Base-by-base conservation (phyloP, 2,888 invertebrate species). In the Aleiodes alternator region DNA sequence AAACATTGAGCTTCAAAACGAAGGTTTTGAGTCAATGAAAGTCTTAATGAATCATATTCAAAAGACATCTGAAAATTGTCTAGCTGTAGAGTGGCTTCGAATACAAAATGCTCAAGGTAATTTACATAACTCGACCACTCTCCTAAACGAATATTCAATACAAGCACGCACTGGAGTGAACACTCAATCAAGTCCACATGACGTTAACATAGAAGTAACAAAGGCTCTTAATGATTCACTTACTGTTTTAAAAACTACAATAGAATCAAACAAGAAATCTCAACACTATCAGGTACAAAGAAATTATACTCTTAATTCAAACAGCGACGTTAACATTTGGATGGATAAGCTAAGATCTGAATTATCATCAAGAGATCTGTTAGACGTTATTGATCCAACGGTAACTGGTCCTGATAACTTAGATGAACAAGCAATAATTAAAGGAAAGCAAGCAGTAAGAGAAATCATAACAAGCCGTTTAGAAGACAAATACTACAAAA, bases 401-500 rank as follows among this genome's bases (percentile, higher is more conserved):
- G 34, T 73, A 7, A 43, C 53, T 12, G 66, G 53, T 69, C 69
- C 69, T n/a, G 29, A 51, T 29, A 69, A 77, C 23, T 31, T 76
- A 23, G 68, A 69, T 12, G 59, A 31, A 50, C 31, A 23, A 16
- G 53, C 57, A n/a, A 53, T 68, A 6, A 23, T 64, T 0, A 71
- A 75, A 38, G 74, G 78, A 72, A 76, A 75, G 31, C 70, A 48
- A 57, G 9, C 71, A 8, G 75, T 79, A 31, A 74, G 72, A 76
- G 77, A 76, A 53, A 80, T 79, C n/a, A 79, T 80, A 5, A 80
- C 78, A 0, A 79, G 72, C 73, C 75, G 71, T 55, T 29, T 80
- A 70, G 80, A 80, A 66, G 79, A 77, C 68, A 23, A 74, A 8
- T 79, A 79, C 53, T 73, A 80, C 59, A 78, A 79, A 66, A 80